Base-by-base conservation (phyloP, 1,140 invertebrate species). In the Mya arenaria region DNA sequence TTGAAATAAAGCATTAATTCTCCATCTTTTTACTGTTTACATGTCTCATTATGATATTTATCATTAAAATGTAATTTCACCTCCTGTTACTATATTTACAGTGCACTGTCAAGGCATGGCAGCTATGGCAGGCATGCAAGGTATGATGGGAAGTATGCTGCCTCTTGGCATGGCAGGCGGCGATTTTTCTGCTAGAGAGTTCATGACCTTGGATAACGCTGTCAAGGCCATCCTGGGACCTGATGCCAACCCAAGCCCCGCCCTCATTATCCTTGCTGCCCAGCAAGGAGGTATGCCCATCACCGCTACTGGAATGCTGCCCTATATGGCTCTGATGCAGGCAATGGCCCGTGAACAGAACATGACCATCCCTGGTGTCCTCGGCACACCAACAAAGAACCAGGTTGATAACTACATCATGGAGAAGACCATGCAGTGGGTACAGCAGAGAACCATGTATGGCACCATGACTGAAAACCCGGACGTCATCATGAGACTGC, bases 241-340 rank as follows among this genome's bases (percentile, higher is more conserved):
- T 32, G 55, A 52, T 17, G 56, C 73, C 6, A 41, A 15, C 0
- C 37, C 58, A 1, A 75, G 62, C 34, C 55, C 73, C 15, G 73
- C 58, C 23, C 28, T 75, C 39, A 75, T 75, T 41, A 58, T 75
- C 17, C 56, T 75, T 0, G 58, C 58, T 23, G 62, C 28, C 39
- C 58, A 37, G 28, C 55, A 75, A 23, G 73, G 73, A n/a, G 60
- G 73, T 0, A 37, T 75, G 19, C 73, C 73, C 2, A 63, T 62
- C 17, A 75, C 25, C 36, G 73, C 73, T n/a, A 58, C 56, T 13
- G 62, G 52, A 62, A 75, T 75, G 73, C 58, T 75, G 28, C 73
- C 73, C 6, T 75, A 75, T 39, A 60, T 75, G 17, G 62, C 73
- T 28, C n/a, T 75, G 1, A 75, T 75, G 73, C 73, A 75, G 13